These are phyloP conservation scores for Ditylenchus weischeri DNA, from an alignment of 2,888 invertebrate species.

Conservation along the genomic window DNA sequence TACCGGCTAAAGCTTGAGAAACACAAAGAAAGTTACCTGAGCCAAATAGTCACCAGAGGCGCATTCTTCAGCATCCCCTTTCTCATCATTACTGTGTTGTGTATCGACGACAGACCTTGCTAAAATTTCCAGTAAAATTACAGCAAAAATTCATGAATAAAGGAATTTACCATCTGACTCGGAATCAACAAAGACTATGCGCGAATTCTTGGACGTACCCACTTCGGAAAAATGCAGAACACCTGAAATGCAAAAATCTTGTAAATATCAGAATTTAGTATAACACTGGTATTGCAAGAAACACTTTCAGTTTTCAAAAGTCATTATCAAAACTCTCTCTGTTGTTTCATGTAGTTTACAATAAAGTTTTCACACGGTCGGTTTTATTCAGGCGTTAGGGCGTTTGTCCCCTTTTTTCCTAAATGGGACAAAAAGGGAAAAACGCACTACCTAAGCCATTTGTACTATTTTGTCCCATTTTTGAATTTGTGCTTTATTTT, in stretches of 20 bases:
- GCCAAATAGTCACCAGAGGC: neutral
- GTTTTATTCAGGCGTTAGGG: no score
- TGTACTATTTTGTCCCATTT: no score
- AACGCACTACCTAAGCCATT: no score
- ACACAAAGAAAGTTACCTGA: neutral
- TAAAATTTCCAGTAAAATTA: constrained; percentile 17
- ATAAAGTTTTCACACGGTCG: no score
- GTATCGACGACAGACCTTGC: constrained; percentile 70
- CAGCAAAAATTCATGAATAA: neutral
- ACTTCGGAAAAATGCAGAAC: constrained; percentile 15
- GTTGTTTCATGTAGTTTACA: no score
- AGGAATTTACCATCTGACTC: constrained; percentile 43
- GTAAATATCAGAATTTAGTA: neutral
- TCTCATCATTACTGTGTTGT: constrained; percentile 55
- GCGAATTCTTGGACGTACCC: constrained; percentile 34
- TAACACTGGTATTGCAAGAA: no score
- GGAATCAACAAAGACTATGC: constrained; percentile 51
- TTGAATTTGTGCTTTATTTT: no score
- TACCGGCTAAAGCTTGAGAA: constrained; percentile 5
- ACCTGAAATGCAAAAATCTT: neutral
- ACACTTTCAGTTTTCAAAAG: no score
- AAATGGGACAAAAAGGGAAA: no score
- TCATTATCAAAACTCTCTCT: no score
- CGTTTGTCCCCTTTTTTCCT: no score
- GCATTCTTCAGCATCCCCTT: neutral